Evolutionary conservation across 1,140 invertebrate species (phyloP), one percentile per base, ranked within the genome.

Genomic region (Aphelenchoides fujianensis): DNA sequence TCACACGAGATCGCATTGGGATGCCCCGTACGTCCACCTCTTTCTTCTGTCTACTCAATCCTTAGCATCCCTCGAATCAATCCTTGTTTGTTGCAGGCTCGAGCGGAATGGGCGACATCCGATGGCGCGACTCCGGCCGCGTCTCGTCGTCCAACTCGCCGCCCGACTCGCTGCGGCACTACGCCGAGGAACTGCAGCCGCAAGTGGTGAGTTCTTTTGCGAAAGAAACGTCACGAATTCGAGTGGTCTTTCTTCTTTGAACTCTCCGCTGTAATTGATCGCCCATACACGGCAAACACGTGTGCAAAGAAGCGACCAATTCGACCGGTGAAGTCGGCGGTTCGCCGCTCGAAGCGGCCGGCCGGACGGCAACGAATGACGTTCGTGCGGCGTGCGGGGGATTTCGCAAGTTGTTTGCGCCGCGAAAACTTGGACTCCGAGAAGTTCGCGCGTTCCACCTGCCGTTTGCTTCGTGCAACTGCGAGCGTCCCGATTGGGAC

Each of bases 21-120:
- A n/a, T n/a, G n/a, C n/a, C n/a, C n/a, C n/a, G n/a, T n/a, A n/a
- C n/a, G n/a, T n/a, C n/a, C n/a, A n/a, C n/a, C n/a, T n/a, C n/a
- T n/a, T n/a, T n/a, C n/a, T n/a, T n/a, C n/a, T 48, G 12, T 48
- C 41, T 23, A 48, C 41, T 48, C 41, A 23, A 16, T 48, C 23
- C 23, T 48, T 48, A 12, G 12, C 23, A 12, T 16, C 12, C 12
- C 41, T 48, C 41, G 12, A 16, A 48, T 12, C 41, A 23, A 48
- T 48, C 23, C 41, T 30, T 2, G 5, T n/a, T n/a, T 27, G n/a
- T 69, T 69, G 0, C 30, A 69, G 68, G 68, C 27, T 68, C 68
- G 12, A 69, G 68, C 35, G 66, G 63, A 32, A 70, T 70, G 69
- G 69, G 37, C 19, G 69, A 70, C 31, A 48, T 70, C 27, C 69